Conservation (phyloP, 2,888 invertebrate species). For the Heliconius ismenius region DNA sequence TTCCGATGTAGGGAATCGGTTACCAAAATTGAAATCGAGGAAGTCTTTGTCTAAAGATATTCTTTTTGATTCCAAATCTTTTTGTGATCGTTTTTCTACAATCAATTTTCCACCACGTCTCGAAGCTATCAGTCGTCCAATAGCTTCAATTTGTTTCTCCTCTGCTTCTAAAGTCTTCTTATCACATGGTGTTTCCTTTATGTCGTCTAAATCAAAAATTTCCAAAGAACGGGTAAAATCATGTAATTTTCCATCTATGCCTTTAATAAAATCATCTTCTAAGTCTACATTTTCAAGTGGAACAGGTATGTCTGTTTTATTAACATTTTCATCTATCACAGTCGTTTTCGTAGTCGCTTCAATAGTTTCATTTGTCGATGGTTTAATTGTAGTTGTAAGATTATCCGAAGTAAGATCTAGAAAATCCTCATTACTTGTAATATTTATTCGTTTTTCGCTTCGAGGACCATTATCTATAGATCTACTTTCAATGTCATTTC, state of each 20-base stretch:
- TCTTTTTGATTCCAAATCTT: constrained; percentile 67
- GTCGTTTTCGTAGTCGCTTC: constrained; percentile 42
- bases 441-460: constrained; percentile 64
- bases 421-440: constrained; percentile 52
- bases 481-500: constrained; percentile 43
- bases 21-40: constrained; percentile 68
- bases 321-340: constrained; percentile 46
- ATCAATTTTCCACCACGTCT: constrained; percentile 67
- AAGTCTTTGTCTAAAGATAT: constrained; percentile 69
- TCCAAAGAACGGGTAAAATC: constrained; percentile 73
- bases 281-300: constrained; percentile 51
- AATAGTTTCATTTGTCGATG: constrained; percentile 42
- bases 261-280: constrained; percentile 62
- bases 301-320: constrained; percentile 54
- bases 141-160: constrained; percentile 77
- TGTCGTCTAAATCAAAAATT: constrained; percentile 73
- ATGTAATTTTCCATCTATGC: constrained; percentile 72
- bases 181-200: constrained; percentile 64
- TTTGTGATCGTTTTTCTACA: constrained; percentile 70
- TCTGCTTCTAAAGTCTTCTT: constrained; percentile 74
- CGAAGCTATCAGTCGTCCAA: constrained; percentile 72
- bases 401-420: constrained; percentile 48
- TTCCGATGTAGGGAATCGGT: constrained; percentile 65
- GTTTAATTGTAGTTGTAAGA: constrained; percentile 45
- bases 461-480: constrained; percentile 48